Conservation (phyloP, 2,113 vertebrate genomes). For the human (Homo sapiens) region DNA sequence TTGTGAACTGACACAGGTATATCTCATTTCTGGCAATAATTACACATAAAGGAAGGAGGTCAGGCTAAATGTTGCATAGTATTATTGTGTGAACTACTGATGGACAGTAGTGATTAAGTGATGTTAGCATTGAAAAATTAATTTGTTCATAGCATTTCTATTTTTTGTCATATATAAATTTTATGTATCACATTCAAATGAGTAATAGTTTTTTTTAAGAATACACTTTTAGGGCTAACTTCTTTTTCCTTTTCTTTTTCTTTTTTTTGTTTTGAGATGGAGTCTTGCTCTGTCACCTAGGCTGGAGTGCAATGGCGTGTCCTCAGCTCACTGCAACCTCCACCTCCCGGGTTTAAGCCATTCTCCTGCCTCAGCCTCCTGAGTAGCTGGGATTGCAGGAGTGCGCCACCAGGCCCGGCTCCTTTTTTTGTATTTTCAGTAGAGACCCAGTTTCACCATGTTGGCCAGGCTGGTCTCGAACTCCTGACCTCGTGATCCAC, state of each 20-base stretch:
- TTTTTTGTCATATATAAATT: neutral
- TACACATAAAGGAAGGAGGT: constrained; percentile 40
- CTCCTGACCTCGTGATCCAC: too few species aligned
- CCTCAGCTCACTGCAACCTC: too few species aligned
- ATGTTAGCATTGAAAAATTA: neutral
- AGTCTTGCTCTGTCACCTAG: too few species aligned
- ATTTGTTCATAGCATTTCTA: neutral
- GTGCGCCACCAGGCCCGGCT: too few species aligned
- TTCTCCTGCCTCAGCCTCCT: too few species aligned
- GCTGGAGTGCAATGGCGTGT: too few species aligned
- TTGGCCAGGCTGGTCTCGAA: too few species aligned
- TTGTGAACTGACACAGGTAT: constrained; percentile 69
- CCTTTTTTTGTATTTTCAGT: too few species aligned
- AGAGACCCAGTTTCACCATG: too few species aligned
- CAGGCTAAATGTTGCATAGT: neutral
- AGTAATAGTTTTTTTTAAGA: neutral
- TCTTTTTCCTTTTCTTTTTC: neutral
- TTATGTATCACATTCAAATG: neutral
- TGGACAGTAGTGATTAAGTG: constrained; percentile 31
- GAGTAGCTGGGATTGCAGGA: too few species aligned
- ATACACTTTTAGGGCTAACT: neutral
- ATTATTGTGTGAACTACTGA: neutral
- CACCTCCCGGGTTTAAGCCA: too few species aligned
- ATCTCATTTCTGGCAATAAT: constrained; percentile 69
- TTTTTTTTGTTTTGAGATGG: too few species aligned